Base-by-base conservation (phyloP, 2,113 vertebrate species). In the Oncorhynchus nerka region DNA sequence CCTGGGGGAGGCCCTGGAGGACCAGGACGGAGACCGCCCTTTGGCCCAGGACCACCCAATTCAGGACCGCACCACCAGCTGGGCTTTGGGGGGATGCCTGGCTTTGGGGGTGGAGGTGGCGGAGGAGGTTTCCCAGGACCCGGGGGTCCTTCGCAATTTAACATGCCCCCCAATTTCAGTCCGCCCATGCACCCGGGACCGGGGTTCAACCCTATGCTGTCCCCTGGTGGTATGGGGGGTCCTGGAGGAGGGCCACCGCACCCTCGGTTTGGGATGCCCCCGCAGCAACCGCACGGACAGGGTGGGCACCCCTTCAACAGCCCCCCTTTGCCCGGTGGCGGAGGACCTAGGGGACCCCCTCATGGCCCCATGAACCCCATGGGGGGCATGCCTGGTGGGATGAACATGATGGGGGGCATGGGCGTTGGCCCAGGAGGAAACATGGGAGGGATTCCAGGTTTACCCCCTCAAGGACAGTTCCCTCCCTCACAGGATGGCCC, bases 171-270 rank as follows among this genome's bases (percentile, higher is more conserved):
- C 1, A 96, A 95, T 89, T 98, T 99, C 75, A 99, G 97, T 83
- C 97, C 97, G 26, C 97, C 96, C 75, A 95, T 98, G 93, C 95
- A 97, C 77, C 91, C 92, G 0, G 93, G 93, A 6, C 86, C 92
- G 45, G 96, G 97, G 4, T 98, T 98, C 16, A 96, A 96, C 73
- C 95, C 97, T 49, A 97, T 99, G 94, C 93, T 99, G 81, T 97
- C 97, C 1, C 96, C 94, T 22, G 93, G 93, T 11, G 86, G 71
- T 55, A 94, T 94, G 91, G 92, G 93, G 62, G 92, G 92, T 49
- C 90, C 91, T 0, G 92, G 91, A 12, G 93, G 92, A 5, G 94
- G 93, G 20, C 92, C 92, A 26, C 93, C 93, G 22, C 93, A 94
- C 74, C 92, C 94, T 22, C 89, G 94, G 48, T 94, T 94, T 83